Evolutionary conservation across 2,888 invertebrate genomes (phyloP).

Genomic region (Pycnomerus fuliginosus): DNA sequence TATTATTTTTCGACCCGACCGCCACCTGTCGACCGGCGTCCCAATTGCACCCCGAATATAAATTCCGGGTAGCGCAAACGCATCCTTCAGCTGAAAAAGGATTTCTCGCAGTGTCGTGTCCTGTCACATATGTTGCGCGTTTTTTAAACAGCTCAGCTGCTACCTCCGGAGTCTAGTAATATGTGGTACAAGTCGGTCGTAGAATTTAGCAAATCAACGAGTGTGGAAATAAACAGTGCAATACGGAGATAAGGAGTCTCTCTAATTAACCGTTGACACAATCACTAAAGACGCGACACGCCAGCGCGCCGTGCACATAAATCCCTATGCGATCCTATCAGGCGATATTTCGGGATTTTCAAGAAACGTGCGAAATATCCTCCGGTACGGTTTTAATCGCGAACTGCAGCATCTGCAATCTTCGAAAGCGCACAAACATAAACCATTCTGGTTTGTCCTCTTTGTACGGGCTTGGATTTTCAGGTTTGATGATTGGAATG

Average conservation of each 20-base stretch:
- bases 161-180: constrained; percentile 8
- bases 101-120: no score
- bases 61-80: not conserved
- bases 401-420: no score
- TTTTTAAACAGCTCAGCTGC: not conserved
- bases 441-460: no score
- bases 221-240: constrained; percentile 37
- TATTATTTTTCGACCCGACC: no score
- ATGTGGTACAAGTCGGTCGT: constrained; percentile 14
- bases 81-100: no score
- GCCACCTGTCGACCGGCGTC: constrained; percentile 13
- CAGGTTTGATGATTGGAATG: no score
- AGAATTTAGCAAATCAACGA: constrained; percentile 26
- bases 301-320: constrained; percentile 41
- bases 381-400: no score
- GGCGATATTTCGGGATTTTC: no score
- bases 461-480: no score
- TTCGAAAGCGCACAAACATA: no score
- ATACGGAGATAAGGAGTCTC: constrained; percentile 38
- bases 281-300: constrained; percentile 45
- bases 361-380: no score
- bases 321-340: constrained; percentile 39
- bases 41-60: constrained; percentile 5
- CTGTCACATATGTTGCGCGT: not conserved
- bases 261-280: constrained; percentile 49